These are phyloP conservation scores for Baccha elongata DNA, from an alignment of 2,888 invertebrate genomes.

Conservation along the genomic window DNA sequence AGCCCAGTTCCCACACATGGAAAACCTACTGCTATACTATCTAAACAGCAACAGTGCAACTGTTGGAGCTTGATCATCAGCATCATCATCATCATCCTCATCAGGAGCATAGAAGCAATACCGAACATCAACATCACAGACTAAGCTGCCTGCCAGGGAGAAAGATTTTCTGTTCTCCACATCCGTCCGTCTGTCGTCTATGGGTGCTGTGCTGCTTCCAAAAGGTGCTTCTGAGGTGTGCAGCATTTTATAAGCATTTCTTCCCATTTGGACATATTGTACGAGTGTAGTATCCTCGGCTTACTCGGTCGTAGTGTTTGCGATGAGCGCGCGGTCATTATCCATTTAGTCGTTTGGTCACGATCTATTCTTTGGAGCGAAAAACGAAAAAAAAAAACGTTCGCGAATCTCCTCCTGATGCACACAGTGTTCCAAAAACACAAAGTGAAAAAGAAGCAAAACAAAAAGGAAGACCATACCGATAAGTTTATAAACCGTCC, in stretches of 20 bases:
- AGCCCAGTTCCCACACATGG: slow-evolving; percentile 58
- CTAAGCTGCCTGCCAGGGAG: slow-evolving; percentile 35
- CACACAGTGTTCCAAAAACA: slow-evolving; percentile 30
- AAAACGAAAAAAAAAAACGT: slow-evolving; percentile 28
- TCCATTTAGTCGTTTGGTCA: slow-evolving; percentile 83
- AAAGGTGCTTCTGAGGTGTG: slow-evolving; percentile 72
- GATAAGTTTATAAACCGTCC: slow-evolving; percentile 26
- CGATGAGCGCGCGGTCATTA: slow-evolving; percentile 79
- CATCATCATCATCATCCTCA: slow-evolving; percentile 49
- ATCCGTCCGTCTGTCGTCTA: slow-evolving; percentile 22
- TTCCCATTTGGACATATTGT: slow-evolving; percentile 72
- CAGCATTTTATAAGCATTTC: slow-evolving; percentile 69
- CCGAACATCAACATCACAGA: slow-evolving; percentile 45
- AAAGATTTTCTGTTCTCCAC: slow-evolving; percentile 43
- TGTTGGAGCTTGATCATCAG: slow-evolving; percentile 64
- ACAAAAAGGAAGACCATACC: slow-evolving; percentile 58
- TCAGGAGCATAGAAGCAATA: slow-evolving; percentile 29
- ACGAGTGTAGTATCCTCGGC: slow-evolving; percentile 58
- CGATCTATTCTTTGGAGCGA: slow-evolving; percentile 78
- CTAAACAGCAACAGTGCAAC: slow-evolving; percentile 64
- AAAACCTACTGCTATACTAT: slow-evolving; percentile 35
- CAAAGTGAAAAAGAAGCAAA: slow-evolving; percentile 15
- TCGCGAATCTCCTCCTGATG: slow-evolving; percentile 55
- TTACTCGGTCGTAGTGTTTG: slow-evolving; percentile 48
- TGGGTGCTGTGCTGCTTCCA: slow-evolving; percentile 44